phyloP scores from a whole-genome alignment of 2,888 invertebrate species.

The Andrena hattorfiana region DNA sequence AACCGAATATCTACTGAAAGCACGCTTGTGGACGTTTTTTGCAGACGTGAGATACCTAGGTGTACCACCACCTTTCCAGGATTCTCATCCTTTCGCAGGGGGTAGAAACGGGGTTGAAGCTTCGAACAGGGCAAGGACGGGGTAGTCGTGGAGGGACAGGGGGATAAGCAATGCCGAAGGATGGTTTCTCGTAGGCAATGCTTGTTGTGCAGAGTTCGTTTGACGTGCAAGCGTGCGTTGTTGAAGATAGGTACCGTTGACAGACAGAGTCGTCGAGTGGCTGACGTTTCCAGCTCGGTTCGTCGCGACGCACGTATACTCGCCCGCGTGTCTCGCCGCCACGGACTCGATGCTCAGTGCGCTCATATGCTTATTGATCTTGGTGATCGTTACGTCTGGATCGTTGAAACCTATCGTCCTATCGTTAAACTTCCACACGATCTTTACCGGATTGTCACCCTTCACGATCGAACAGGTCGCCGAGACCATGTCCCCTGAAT shows the following conservation, averaged over 20 bases:
- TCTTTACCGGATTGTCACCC: constrained; percentile 92
- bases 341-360: constrained; percentile 90
- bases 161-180: not conserved
- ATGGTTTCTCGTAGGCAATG: constrained; percentile 34
- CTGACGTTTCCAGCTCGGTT: constrained; percentile 87
- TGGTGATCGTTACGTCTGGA: constrained; percentile 85
- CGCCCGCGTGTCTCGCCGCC: constrained; percentile 89
- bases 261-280: constrained; percentile 86
- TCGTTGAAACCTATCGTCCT: constrained; percentile 71
- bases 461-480: constrained; percentile 91
- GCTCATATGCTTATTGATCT: constrained; percentile 86
- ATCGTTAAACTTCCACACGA: constrained; percentile 91
- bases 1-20: constrained; percentile 75
- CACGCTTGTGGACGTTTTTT: not conserved
- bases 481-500: constrained; percentile 84
- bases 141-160: not conserved
- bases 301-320: constrained; percentile 87
- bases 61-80: too few species aligned
- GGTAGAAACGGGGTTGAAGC: not conserved
- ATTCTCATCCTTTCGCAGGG: too few species aligned
- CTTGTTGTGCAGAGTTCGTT: constrained; percentile 53
- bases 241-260: constrained; percentile 86
- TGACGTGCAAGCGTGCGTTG: constrained; percentile 66
- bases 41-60: too few species aligned
- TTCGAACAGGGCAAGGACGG: not conserved